phyloP scores from a whole-genome alignment of 2,888 invertebrate species.

The Cheilosia urbana region DNA sequence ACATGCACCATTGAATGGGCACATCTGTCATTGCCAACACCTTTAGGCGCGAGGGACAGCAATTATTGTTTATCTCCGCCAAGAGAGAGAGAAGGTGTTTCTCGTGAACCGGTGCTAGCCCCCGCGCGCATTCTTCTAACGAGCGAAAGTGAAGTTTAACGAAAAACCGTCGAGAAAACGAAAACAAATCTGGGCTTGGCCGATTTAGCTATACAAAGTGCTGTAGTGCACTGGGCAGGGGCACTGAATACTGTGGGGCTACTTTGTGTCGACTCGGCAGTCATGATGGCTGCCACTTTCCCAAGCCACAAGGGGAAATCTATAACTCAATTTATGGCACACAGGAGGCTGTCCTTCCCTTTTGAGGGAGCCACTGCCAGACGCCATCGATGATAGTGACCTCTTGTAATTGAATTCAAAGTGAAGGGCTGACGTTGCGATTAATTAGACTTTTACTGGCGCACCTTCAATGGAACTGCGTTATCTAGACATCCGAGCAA shows the following conservation, averaged over 20 bases:
- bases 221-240: constrained; percentile 11
- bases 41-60: constrained; percentile 43
- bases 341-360: background rate
- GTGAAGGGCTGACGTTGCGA: constrained; percentile 13
- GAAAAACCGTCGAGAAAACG: constrained; percentile 19
- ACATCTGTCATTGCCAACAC: constrained; percentile 54
- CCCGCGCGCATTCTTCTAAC: constrained; percentile 55
- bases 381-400: constrained; percentile 5
- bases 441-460: constrained; percentile 19
- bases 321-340: constrained; percentile 4
- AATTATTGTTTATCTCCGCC: constrained; percentile 28
- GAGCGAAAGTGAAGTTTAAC: constrained; percentile 66
- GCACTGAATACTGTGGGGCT: background rate
- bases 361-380: background rate
- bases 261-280: constrained; percentile 7
- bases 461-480: constrained; percentile 20
- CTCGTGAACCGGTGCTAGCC: constrained; percentile 3
- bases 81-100: constrained; percentile 27
- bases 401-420: constrained; percentile 17
- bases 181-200: constrained; percentile 65
- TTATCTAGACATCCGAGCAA: constrained; percentile 33
- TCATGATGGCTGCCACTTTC: constrained; percentile 24
- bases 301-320: constrained; percentile 3
- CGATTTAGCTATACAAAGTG: constrained; percentile 43
- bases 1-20: constrained; percentile 32